Evolutionary conservation across 2,113 vertebrate species (phyloP).

Genomic region (Semnornis frantzii): DNA sequence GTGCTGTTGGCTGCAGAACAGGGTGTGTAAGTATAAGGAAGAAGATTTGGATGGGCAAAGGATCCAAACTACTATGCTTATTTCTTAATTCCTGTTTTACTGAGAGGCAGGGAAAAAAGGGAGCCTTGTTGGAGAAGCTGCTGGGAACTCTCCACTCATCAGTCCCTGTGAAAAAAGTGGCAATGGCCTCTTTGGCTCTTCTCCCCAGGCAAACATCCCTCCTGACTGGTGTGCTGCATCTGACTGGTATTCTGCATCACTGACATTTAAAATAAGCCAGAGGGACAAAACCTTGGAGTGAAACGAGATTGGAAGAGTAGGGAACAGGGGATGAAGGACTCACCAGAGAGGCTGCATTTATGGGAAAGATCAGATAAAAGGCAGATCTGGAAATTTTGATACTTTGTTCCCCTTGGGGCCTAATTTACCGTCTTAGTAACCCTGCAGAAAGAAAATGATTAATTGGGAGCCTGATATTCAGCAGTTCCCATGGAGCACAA

Average conservation of each 20-base stretch:
- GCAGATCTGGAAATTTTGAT: not conserved
- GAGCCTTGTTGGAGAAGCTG: not conserved
- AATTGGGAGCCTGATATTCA: not conserved
- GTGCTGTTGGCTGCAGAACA: not conserved
- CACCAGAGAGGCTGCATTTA: not conserved
- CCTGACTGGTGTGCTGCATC: not conserved
- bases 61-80: not conserved
- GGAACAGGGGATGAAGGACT: not conserved
- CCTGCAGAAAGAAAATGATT: not conserved
- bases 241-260: not conserved
- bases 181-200: not conserved
- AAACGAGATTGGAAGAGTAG: not conserved
- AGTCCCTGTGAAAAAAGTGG: not conserved
- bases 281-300: not conserved
- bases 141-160: not conserved
- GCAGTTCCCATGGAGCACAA: not conserved
- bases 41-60: not conserved
- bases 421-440: not conserved
- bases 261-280: constrained; percentile 17
- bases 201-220: not conserved
- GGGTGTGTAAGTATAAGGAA: not conserved
- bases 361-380: not conserved
- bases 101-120: not conserved
- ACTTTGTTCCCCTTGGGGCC: not conserved
- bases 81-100: not conserved